These are phyloP conservation scores for Lemur catta DNA, from an alignment of 2,797 vertebrate species.

Conservation along the genomic window DNA sequence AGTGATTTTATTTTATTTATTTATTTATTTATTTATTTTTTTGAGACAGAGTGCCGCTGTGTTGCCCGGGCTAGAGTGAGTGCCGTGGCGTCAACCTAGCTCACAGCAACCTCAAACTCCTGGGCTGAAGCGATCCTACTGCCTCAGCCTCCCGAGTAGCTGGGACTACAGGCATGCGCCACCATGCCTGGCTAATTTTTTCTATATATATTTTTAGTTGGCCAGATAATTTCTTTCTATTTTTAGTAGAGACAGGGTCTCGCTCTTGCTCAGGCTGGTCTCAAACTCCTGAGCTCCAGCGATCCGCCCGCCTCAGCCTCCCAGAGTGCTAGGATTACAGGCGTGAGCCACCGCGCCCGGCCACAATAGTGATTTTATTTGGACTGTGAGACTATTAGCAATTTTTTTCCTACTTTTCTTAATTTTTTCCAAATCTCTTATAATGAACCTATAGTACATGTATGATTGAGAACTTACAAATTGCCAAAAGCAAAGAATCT, in stretches of 20 bases:
- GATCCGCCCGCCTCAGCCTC: background rate
- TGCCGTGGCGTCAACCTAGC: too few species aligned
- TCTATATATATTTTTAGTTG: too few species aligned
- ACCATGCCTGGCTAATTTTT: too few species aligned
- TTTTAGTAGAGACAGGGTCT: background rate
- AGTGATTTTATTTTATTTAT: too few species aligned
- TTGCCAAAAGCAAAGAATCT: background rate
- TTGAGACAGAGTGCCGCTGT: too few species aligned
- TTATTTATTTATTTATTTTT: too few species aligned
- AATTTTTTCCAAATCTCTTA: background rate
- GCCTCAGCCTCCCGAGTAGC: too few species aligned
- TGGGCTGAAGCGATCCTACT: too few species aligned
- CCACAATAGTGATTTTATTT: conserved; percentile 44
- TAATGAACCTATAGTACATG: background rate
- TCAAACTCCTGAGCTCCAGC: background rate
- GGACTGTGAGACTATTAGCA: background rate
- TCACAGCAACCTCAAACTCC: too few species aligned
- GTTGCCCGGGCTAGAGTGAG: too few species aligned
- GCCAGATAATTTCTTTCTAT: background rate
- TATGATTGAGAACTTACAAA: background rate
- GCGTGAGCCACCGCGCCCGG: background rate
- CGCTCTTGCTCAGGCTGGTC: background rate
- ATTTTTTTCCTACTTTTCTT: background rate
- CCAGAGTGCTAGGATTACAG: background rate
- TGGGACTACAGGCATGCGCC: too few species aligned